Base-by-base conservation (phyloP, 2,888 invertebrate species). In the Drosophila bunnanda region DNA sequence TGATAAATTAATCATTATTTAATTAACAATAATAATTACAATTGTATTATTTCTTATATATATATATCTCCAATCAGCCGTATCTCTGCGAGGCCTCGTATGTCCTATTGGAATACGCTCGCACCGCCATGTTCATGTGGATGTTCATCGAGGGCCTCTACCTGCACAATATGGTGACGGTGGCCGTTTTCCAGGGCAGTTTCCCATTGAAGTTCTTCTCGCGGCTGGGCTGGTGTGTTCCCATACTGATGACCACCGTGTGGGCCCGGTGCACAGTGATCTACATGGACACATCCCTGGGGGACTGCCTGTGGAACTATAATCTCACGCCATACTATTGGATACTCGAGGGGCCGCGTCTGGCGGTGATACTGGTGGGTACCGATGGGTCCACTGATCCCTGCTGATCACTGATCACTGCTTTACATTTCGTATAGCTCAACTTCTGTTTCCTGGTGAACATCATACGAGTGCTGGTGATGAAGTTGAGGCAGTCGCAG, bases 111-210 rank as follows among this genome's bases (percentile, higher is more conserved):
- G 99, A 99, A 90, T 98, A 98, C 90, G 95, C 96, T 0, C 95
- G 96, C 75, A 96, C 97, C 0, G 96, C 97, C 1, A 97, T 97
- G 95, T 98, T 98, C 90, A 96, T 96, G 95, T 99, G 99, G 98
- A 98, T 98, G 98, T 96, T 98, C 86, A 96, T 98, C 58, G 98
- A 99, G 91, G 98, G 98, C 0, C 93, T 98, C 15, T 97, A 97
- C 90, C 93, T 99, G 28, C 96, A 98, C 92, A 96, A 95, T 75
- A 95, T 97, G 91, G 95, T 98, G 41, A 96, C 97, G 60, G 95
- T 95, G 0, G 95, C 95, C 8, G 95, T 95, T 0, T 94, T 96
- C 82, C 95, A 95, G 89, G 95, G 95, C 67, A 89, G 90, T 0
- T 92, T 93, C 41, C 92, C 93, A 0, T 94, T 95, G 70, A 93